These are phyloP conservation scores for Drosophila jambulina DNA, from an alignment of 1,140 invertebrate genomes.

Conservation along the genomic window DNA sequence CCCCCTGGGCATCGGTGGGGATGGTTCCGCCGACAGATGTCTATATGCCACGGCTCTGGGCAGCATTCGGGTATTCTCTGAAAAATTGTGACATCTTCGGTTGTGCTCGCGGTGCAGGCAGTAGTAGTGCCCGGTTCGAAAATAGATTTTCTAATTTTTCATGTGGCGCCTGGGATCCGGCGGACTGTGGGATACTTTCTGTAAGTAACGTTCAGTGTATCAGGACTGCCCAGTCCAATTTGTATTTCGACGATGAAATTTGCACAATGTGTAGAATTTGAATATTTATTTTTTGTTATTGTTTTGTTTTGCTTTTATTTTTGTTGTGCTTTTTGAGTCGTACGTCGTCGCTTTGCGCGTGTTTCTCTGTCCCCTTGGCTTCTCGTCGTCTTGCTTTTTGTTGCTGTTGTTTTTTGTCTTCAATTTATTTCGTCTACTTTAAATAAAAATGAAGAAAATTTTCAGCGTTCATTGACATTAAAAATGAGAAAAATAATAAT, in stretches of 20 bases:
- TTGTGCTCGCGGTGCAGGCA: constrained; percentile 6
- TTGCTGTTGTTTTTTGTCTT: constrained; percentile 47
- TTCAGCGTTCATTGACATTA: constrained; percentile 77
- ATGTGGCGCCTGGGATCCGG: constrained; percentile 49
- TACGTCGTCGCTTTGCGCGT: constrained; percentile 63
- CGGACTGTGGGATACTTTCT: constrained; percentile 28
- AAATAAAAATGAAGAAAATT: constrained; percentile 81
- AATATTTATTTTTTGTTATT: constrained; percentile 66
- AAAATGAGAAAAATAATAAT: constrained; percentile 57
- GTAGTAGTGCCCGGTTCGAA: constrained; percentile 12
- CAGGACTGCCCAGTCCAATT: constrained; percentile 56
- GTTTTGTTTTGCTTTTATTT: constrained; percentile 37
- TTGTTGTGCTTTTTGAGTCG: constrained; percentile 18
- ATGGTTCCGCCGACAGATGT: constrained; percentile 5
- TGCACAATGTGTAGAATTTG: constrained; percentile 74
- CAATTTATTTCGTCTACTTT: constrained; percentile 79
- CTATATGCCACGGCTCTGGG: constrained; percentile 7
- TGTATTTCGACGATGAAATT: constrained; percentile 71
- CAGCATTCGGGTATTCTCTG: constrained; percentile 14
- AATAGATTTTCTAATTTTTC: constrained; percentile 63
- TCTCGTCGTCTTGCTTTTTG: constrained; percentile 32
- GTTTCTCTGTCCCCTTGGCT: constrained; percentile 58
- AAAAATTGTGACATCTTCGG: constrained; percentile 37
- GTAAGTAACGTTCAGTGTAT: constrained; percentile 43
- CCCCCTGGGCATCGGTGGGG: constrained; percentile 16